Evolutionary conservation across 2,888 invertebrate genomes (phyloP).

Genomic region (Capitulum mitella): DNA sequence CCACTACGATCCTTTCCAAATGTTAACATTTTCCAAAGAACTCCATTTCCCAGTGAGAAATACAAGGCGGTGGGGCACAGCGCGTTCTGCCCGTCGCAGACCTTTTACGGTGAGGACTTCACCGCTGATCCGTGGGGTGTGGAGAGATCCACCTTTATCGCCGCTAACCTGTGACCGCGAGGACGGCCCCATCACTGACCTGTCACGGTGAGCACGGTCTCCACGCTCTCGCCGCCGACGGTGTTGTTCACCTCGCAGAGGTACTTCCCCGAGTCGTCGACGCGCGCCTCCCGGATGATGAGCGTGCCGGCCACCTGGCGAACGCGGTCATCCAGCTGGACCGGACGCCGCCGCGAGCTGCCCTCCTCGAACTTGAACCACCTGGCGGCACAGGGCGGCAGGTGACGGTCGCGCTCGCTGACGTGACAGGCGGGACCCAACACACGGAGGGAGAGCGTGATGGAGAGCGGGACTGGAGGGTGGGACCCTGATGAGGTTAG

Average conservation of each 20-base stretch:
- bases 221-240: slow-evolving; percentile 83
- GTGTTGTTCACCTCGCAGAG: slow-evolving; percentile 90
- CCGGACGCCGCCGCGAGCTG: slow-evolving; percentile 68
- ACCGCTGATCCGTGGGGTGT: too few species aligned
- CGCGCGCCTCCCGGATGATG: slow-evolving; percentile 81
- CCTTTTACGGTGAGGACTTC: too few species aligned
- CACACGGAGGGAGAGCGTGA: too few species aligned
- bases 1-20: too few species aligned
- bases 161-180: slow-evolving; percentile 66
- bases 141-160: too few species aligned
- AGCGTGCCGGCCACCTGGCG: slow-evolving; percentile 90
- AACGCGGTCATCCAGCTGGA: slow-evolving; percentile 77
- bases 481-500: too few species aligned
- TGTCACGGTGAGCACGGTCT: slow-evolving; percentile 84
- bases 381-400: slow-evolving; percentile 53
- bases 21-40: too few species aligned
- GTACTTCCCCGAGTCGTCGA: slow-evolving; percentile 90
- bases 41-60: too few species aligned
- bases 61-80: too few species aligned
- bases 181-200: slow-evolving; percentile 43
- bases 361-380: slow-evolving; percentile 92
- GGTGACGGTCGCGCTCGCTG: slow-evolving; percentile 40
- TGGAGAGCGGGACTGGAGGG: too few species aligned
- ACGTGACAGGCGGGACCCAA: too few species aligned
- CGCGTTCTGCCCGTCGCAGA: too few species aligned